These are phyloP conservation scores for Pheosia gnoma DNA, from an alignment of 2,888 invertebrate genomes.

Conservation along the genomic window DNA sequence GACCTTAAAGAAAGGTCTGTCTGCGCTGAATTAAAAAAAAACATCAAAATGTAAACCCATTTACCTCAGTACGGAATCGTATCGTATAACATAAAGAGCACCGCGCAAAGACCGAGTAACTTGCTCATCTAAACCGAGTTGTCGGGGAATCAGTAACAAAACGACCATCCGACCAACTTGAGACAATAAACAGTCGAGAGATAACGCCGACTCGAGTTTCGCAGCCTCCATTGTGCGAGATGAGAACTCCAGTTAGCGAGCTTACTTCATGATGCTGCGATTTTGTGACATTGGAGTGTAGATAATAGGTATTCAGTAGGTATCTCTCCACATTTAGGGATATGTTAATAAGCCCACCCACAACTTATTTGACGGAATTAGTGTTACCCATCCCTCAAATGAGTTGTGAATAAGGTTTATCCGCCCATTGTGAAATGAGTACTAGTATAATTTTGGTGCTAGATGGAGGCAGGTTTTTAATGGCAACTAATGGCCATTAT, in stretches of 20 bases:
- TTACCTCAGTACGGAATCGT: conserved; percentile 1
- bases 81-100: conserved; percentile 50
- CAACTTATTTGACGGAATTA: too few species aligned
- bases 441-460: too few species aligned
- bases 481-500: too few species aligned
- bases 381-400: too few species aligned
- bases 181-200: conserved; percentile 77
- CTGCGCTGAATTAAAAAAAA: too few species aligned
- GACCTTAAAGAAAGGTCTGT: too few species aligned
- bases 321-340: neutral
- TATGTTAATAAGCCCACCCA: too few species aligned
- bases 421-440: too few species aligned
- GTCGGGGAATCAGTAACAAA: conserved; percentile 73
- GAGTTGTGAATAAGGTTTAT: too few species aligned
- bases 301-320: neutral
- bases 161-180: conserved; percentile 72
- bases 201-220: conserved; percentile 61
- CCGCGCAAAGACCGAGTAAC: conserved; percentile 58
- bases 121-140: conserved; percentile 72
- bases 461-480: too few species aligned
- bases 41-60: neutral
- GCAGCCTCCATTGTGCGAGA: conserved; percentile 39
- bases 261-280: conserved; percentile 49
- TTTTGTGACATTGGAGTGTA: conserved; percentile 24
- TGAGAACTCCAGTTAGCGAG: conserved; percentile 35